Conservation (phyloP, 2,888 invertebrate genomes). For the Nomada flava region DNA sequence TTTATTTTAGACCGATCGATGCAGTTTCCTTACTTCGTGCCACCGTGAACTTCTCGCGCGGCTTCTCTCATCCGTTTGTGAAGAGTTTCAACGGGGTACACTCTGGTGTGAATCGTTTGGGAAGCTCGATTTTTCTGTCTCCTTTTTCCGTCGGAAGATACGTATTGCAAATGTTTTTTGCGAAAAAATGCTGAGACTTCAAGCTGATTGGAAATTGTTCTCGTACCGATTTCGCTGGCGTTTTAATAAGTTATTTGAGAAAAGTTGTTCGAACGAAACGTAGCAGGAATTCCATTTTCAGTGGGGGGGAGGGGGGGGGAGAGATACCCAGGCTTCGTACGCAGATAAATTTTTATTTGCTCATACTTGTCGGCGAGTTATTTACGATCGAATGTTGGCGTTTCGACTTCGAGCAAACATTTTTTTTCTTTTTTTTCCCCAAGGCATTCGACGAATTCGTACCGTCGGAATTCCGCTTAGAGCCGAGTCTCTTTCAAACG, state of each 20-base stretch:
- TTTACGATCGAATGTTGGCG: neutral
- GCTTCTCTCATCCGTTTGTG: neutral
- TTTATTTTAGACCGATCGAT: constrained; percentile 22
- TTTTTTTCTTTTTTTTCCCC: neutral
- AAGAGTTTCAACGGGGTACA: neutral
- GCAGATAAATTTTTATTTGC: neutral
- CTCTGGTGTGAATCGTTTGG: neutral
- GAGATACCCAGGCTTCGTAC: neutral
- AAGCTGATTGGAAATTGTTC: no score
- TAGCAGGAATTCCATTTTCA: no score
- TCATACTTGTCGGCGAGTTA: neutral
- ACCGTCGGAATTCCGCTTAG: constrained; percentile 2
- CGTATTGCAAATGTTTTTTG: no score
- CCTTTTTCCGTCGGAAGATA: no score
- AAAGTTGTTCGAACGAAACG: no score
- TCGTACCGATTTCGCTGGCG: no score
- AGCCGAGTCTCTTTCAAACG: neutral
- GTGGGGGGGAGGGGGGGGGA: no score
- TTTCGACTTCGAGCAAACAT: constrained; percentile 1
- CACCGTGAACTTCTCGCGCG: constrained; percentile 24
- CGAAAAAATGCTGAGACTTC: no score
- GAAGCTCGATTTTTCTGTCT: no score
- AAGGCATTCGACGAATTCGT: constrained; percentile 5
- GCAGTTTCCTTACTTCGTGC: constrained; percentile 41
- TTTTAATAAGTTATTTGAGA: neutral